Conservation (phyloP, 2,888 invertebrate genomes). For the Melieria picta region DNA sequence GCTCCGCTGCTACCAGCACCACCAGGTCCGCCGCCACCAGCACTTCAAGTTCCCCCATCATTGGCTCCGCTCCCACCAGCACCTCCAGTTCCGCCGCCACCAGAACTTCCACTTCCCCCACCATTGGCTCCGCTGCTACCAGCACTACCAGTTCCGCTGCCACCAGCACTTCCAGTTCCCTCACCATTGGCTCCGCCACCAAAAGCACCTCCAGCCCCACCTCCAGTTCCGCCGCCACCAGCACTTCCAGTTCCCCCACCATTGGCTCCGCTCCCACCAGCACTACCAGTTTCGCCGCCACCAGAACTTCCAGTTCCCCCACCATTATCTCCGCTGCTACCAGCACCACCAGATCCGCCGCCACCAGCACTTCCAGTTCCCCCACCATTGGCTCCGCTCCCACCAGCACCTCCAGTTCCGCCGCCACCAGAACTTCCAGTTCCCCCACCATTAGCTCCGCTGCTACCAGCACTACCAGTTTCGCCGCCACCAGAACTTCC, state of each 20-base stretch:
- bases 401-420: not conserved
- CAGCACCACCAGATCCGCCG: not conserved
- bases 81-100: not conserved
- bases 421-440: not conserved
- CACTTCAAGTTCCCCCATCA: not conserved
- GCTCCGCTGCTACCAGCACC: not conserved
- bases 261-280: not conserved
- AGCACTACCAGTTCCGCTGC: not conserved
- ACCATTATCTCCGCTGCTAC: not conserved
- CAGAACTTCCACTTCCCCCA: not conserved
- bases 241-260: not conserved
- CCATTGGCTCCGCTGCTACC: not conserved
- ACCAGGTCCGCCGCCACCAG: not conserved
- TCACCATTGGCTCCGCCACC: not conserved
- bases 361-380: not conserved
- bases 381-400: not conserved
- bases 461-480: not conserved
- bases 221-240: not conserved
- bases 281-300: not conserved
- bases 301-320: not conserved
- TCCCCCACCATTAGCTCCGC: not conserved
- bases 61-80: not conserved
- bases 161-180: not conserved
- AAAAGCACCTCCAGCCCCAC: not conserved
- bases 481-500: conserved; percentile 15